Base-by-base conservation (phyloP, 2,797 vertebrate species). In the Sitta carolinensis region DNA sequence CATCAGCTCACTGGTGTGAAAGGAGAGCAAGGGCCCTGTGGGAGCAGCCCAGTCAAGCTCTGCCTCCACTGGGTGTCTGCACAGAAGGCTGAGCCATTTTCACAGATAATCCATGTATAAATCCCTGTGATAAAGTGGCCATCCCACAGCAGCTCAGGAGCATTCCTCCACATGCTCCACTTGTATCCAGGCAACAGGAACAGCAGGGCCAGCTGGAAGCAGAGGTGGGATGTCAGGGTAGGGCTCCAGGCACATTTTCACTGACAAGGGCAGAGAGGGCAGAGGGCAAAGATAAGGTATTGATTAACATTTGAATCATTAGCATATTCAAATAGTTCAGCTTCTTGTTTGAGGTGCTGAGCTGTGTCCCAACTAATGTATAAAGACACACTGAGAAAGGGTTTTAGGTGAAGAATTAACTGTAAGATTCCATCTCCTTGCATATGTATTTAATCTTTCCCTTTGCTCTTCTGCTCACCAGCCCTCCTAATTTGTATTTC, bases 111-210 rank as follows among this genome's bases (percentile, higher is more conserved):
- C 85, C 84, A 64, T 95, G 91, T 95, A 93, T 94, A 96, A 96
- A 96, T 95, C 85, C 88, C 80, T 63, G 83, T 69, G 91, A 92
- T 96, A 88, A 95, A 96, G 89, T 32, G 34, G 34, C 74, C 93
- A 96, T 90, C 90, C 93, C 87, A 94, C 81, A 92, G 95, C 76
- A 90, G 80, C 50, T 94, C 90, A 29, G 67, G 32, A 87, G 72
- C 89, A 84, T 94, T 96, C 76, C 92, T 96, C 63, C 87, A 81
- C 21, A 11, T 81, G 67, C 62, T 95, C 45, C 74, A 79, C 86
- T 54, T 34, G 97, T 96, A 95, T 94, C 97, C 80, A 97, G 80
- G 97, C 96, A 98, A 97, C 96, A 59, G 92, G 84, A 93, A 32
- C 16, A 43, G 73, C 69, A 82, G 76, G 87, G 40, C 87, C 67